A percentile compares a stretch with the other conserved stretches of the same genome.
Evolutionary conservation across 2,113 vertebrate species (phyloP).

Genomic region (Empidonax alnorum): DNA sequence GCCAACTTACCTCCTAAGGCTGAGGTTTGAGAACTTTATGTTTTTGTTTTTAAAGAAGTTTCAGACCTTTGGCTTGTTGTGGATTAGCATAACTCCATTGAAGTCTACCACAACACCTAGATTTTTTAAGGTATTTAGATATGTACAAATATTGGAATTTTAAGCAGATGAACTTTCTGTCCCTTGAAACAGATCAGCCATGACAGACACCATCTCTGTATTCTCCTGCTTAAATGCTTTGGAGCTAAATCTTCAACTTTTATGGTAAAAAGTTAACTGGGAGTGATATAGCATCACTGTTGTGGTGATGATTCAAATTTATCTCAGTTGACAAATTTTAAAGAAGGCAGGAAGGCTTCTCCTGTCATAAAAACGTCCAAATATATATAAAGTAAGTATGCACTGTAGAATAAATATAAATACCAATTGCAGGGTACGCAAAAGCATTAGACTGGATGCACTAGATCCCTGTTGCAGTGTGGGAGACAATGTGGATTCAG

Average conservation of each 20-base stretch:
- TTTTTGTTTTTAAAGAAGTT: background rate
- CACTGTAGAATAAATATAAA: background rate
- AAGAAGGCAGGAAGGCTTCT: background rate
- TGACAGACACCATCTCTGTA: background rate
- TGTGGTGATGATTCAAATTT: background rate
- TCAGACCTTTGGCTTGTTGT: background rate
- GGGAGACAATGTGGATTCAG: constrained; percentile 91
- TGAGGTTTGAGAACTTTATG: background rate
- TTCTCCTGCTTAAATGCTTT: background rate
- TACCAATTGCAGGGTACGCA: background rate
- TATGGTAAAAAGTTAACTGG: background rate
- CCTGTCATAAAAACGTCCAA: background rate
- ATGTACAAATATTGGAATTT: background rate
- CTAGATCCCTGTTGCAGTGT: constrained; percentile 88
- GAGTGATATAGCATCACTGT: background rate
- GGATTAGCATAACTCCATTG: background rate
- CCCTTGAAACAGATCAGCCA: background rate
- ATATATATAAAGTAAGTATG: background rate
- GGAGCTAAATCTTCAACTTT: background rate
- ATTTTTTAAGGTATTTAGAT: background rate
- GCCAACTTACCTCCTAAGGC: background rate
- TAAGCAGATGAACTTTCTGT: background rate
- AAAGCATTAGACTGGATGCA: constrained; percentile 78
- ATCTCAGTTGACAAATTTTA: background rate
- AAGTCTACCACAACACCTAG: background rate